These are phyloP conservation scores for Myopa tessellatipennis DNA, from an alignment of 2,888 invertebrate genomes.

Conservation along the genomic window DNA sequence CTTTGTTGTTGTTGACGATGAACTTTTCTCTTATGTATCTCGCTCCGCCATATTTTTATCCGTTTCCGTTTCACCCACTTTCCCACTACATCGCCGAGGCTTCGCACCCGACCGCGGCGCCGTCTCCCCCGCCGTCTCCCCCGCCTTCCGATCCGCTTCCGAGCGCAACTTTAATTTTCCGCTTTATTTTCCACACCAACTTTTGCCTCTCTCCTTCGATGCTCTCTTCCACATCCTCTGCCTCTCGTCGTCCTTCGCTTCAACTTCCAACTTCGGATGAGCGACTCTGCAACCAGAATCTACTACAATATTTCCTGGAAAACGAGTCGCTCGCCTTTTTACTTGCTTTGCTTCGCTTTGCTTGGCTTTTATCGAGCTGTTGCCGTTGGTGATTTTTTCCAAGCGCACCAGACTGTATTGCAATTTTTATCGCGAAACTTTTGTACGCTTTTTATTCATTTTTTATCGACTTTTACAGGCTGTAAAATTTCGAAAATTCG, in stretches of 20 bases:
- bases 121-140: neutral
- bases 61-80: slow-evolving; percentile 1
- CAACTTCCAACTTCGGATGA: slow-evolving; percentile 20
- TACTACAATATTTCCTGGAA: slow-evolving; percentile 36
- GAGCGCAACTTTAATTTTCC: slow-evolving; percentile 1
- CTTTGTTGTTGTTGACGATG: slow-evolving; percentile 16
- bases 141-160: neutral
- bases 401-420: slow-evolving; percentile 33
- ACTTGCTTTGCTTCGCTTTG: neutral
- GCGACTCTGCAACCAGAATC: slow-evolving; percentile 21
- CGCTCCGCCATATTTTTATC: neutral
- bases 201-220: slow-evolving; percentile 8
- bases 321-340: neutral
- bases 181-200: slow-evolving; percentile 12
- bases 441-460: neutral
- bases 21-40: neutral
- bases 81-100: neutral
- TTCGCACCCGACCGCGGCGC: neutral
- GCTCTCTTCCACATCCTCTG: slow-evolving; percentile 12
- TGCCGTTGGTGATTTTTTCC: slow-evolving; percentile 24
- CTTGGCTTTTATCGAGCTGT: neutral
- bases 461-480: neutral
- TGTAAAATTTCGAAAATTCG: neutral
- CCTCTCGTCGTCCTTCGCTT: neutral
- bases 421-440: slow-evolving; percentile 11